phyloP scores from a whole-genome alignment of 2,888 invertebrate species.

The Rhimphoctona megacephalus region DNA sequence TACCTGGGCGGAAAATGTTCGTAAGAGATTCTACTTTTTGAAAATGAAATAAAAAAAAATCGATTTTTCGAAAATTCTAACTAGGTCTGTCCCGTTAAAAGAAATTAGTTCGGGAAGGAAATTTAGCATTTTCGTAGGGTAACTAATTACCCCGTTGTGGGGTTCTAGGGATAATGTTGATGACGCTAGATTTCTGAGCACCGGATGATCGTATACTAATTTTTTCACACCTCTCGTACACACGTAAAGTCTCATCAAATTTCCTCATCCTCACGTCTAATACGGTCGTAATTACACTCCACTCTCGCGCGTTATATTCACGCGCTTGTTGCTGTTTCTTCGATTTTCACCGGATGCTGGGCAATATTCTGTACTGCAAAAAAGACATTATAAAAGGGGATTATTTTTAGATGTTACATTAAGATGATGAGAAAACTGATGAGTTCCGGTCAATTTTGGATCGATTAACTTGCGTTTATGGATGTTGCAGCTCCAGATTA shows the following conservation, averaged over 20 bases:
- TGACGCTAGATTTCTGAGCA: neutral
- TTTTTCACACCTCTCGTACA: neutral
- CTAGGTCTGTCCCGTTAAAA: too few species aligned
- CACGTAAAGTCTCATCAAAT: constrained; percentile 4
- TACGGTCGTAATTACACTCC: constrained; percentile 22
- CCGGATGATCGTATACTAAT: constrained; percentile 8
- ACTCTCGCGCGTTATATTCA: neutral
- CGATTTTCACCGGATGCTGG: constrained; percentile 53
- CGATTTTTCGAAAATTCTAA: too few species aligned
- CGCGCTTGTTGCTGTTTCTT: constrained; percentile 8
- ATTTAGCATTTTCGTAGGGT: too few species aligned
- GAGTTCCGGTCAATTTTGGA: constrained; percentile 44
- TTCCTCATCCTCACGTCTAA: constrained; percentile 13
- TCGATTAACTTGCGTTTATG: neutral
- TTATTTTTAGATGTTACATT: neutral
- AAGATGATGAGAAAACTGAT: constrained; percentile 20
- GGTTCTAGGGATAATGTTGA: neutral
- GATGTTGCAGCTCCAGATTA: neutral
- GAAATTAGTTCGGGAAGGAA: too few species aligned
- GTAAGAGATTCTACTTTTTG: too few species aligned
- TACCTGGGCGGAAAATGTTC: too few species aligned
- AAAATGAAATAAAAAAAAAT: too few species aligned
- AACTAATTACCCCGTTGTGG: too few species aligned
- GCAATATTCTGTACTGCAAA: constrained; percentile 50
- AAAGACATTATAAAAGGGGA: constrained; percentile 19